Evolutionary conservation across 2,888 invertebrate species (phyloP), one percentile per base, ranked within the genome.

Genomic region (Drosophila planitibia): DNA sequence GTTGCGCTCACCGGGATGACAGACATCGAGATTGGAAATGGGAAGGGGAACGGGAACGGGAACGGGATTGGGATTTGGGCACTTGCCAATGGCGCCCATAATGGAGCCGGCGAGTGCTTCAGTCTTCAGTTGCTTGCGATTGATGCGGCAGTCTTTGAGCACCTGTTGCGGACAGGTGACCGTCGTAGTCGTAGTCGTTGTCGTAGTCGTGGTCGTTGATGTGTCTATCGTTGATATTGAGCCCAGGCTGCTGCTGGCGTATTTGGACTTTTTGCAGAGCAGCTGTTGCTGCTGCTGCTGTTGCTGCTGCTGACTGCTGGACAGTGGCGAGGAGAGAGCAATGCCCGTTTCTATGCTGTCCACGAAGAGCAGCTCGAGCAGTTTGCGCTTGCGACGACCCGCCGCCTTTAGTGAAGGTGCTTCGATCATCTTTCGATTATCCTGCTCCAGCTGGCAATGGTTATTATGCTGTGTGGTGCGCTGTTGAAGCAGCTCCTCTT

Each of bases 11-110:
- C 69, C 72, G 5, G 88, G 87, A 78, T 88, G 87, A 49, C 91
- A 91, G 52, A 74, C 77, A 47, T 79, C 82, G 60, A 70, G 22
- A 16, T 80, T 79, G 49, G 79, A 54, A 55, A 73, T 82, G 19
- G 22, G 12, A 12, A n/a, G 22, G 28, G 28, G 28, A 28, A 28
- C 3, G 25, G 25, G 25, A 25, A 28, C 4, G 53, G 22, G 7
- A 16, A 14, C 16, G 32, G 53, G 7, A 55, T 37, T 37, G 59
- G 77, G 58, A 58, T 76, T 83, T 14, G 93, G 92, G 60, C 91
- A 92, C 58, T 90, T 89, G 28, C 91, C 91, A 51, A 93, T 91
- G 66, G 93, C 91, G 35, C 93, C 92, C 93, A 93, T 93, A 32
- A 93, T 90, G 61, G 93, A 93, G 25, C 88, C 68, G 35, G 93